A percentile compares a stretch with the other conserved stretches of the same genome.
Conservation (phyloP, 1,140 invertebrate genomes). For the Calosoma granatense region DNA sequence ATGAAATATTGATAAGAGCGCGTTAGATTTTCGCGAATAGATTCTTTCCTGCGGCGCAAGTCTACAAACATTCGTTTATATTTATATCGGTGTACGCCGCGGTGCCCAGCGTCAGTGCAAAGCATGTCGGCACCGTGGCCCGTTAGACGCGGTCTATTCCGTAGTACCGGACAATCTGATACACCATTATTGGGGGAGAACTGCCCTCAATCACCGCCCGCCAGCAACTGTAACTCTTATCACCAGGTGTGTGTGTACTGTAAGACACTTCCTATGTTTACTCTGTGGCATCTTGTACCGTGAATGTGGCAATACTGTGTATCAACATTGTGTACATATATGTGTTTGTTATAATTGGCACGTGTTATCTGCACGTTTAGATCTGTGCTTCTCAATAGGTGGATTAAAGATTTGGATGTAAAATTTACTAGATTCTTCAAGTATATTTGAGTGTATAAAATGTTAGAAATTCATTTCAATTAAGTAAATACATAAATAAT, state of each 20-base stretch:
- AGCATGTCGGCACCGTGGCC: conserved; percentile 50
- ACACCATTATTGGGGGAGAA: conserved; percentile 23
- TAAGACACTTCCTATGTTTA: conserved; percentile 31
- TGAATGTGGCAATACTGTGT: no score
- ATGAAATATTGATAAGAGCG: no score
- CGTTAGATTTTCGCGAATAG: no score
- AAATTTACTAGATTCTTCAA: no score
- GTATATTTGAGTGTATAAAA: no score
- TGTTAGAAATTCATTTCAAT: no score
- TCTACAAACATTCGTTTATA: neutral
- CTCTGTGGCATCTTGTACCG: conserved; percentile 31
- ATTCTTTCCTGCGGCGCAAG: neutral
- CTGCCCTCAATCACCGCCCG: neutral
- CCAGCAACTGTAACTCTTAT: neutral
- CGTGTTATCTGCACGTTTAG: no score
- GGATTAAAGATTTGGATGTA: no score
- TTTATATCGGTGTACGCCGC: neutral
- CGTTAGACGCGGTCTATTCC: conserved; percentile 50
- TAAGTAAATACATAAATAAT: no score
- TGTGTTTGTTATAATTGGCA: no score
- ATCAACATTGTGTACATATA: no score
- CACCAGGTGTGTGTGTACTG: conserved; percentile 21
- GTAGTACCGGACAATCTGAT: conserved; percentile 36
- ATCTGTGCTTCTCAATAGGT: no score
- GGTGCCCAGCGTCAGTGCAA: neutral